Percentiles rank a stretch among this genome's conserved stretches.
Conservation (phyloP, 2,797 vertebrate species). For the Syngnathus acus region DNA sequence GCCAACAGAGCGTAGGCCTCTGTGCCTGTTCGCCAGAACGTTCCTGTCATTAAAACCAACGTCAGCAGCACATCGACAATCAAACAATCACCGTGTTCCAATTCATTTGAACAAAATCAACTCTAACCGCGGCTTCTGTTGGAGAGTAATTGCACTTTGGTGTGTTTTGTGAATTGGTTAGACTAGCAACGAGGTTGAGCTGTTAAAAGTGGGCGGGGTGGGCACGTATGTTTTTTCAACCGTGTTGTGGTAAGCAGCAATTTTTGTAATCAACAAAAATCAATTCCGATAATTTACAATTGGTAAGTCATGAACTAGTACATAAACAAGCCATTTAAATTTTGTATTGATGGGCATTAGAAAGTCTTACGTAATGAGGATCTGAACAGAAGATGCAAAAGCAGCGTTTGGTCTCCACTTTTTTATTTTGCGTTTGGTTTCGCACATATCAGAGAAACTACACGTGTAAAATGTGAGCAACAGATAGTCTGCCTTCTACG, state of each 20-base stretch:
- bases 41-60: constrained; percentile 13
- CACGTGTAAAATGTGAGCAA: too few relatives aligned
- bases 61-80: not conserved
- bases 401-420: too few relatives aligned
- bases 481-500: too few relatives aligned
- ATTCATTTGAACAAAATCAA: not conserved
- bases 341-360: not conserved
- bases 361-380: not conserved
- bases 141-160: not conserved
- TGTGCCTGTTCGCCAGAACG: constrained; percentile 29
- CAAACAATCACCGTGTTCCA: not conserved
- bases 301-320: not conserved
- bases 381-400: too few relatives aligned
- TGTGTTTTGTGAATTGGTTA: not conserved
- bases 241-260: not conserved
- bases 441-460: too few relatives aligned
- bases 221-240: not conserved
- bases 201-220: not conserved
- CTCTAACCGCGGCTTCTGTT: not conserved
- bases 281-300: not conserved
- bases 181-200: not conserved
- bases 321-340: not conserved
- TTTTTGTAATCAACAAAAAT: not conserved
- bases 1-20: constrained; percentile 35
- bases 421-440: too few relatives aligned